Percentiles rank a stretch among this genome's conserved stretches.
phyloP scores from a whole-genome alignment of 2,113 vertebrate genomes.

The Lagopus leucura region DNA sequence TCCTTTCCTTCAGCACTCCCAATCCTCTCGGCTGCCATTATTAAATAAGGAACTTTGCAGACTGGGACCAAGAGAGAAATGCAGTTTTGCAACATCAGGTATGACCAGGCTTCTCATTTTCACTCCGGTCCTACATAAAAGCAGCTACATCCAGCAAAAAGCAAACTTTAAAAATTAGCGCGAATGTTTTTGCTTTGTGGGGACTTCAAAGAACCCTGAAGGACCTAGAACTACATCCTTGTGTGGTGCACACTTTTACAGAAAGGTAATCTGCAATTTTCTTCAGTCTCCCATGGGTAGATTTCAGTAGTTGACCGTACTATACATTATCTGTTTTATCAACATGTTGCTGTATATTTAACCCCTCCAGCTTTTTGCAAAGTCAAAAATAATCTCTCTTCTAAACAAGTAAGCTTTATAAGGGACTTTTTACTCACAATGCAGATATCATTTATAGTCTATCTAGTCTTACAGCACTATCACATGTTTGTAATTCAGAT shows the following conservation, averaged over 20 bases:
- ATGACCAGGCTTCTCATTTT: neutral
- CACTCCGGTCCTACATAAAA: neutral
- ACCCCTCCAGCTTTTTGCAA: neutral
- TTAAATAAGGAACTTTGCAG: neutral
- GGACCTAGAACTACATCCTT: neutral
- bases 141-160: neutral
- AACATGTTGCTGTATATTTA: neutral
- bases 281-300: fast-evolving
- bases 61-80: neutral
- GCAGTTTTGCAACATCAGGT: neutral
- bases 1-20: too few relatives aligned
- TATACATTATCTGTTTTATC: neutral
- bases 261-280: neutral
- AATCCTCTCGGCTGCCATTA: neutral
- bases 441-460: neutral
- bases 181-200: neutral
- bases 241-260: neutral
- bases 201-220: neutral
- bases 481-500: neutral
- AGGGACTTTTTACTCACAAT: neutral
- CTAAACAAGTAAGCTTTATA: neutral
- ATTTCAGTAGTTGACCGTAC: neutral
- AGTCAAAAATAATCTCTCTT: neutral
- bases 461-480: neutral
- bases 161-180: neutral